These are phyloP conservation scores for Zapus hudsonius DNA, from an alignment of 2,113 vertebrate species.

Conservation along the genomic window DNA sequence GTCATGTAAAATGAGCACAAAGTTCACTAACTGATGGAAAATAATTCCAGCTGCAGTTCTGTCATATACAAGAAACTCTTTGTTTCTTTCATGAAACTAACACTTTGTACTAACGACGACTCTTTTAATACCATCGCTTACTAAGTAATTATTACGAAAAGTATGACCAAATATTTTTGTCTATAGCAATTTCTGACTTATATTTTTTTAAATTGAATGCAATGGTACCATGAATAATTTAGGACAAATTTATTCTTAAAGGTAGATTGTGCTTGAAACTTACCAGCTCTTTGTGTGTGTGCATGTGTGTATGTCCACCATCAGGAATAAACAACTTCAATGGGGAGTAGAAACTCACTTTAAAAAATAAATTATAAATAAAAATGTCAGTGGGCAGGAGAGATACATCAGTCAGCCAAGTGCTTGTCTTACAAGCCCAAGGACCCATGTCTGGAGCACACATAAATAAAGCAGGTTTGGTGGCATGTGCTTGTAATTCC, in stretches of 20 bases:
- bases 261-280: neutral
- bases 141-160: slow-evolving; percentile 3
- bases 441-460: too few species aligned
- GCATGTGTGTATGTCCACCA: neutral
- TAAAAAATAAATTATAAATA: neutral
- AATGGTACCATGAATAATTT: neutral
- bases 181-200: neutral
- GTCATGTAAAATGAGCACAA: neutral
- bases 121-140: neutral
- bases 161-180: neutral
- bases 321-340: slow-evolving; percentile 6
- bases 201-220: neutral
- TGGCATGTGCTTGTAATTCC: too few species aligned
- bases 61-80: slow-evolving; percentile 9
- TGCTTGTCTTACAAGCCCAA: too few species aligned
- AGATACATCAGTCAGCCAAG: too few species aligned
- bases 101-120: neutral
- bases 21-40: neutral
- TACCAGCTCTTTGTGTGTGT: neutral
- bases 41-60: neutral
- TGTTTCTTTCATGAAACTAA: slow-evolving; percentile 1
- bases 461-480: too few species aligned
- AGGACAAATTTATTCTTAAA: slow-evolving; percentile 1
- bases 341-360: neutral
- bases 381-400: neutral